A percentile compares a stretch with the other conserved stretches of the same genome.
Conservation (phyloP, 1,140 invertebrate species). For the honey bee (Apis mellifera) region DNA sequence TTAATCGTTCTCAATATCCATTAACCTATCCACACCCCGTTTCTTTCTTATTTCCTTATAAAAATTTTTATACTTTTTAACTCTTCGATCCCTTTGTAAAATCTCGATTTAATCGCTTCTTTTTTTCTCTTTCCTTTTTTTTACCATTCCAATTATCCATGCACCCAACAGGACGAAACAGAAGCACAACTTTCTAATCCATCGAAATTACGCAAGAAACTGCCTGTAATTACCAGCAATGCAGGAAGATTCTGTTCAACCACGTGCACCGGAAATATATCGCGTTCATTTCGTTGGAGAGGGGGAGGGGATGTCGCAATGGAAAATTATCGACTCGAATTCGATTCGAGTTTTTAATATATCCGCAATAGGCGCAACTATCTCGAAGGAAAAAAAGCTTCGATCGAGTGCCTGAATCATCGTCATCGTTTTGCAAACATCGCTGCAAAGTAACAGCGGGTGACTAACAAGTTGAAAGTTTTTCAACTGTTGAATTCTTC, state of each 20-base stretch:
- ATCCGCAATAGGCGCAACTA: background rate
- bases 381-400: background rate
- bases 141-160: constrained; percentile 22
- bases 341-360: too few relatives aligned
- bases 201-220: constrained; percentile 34
- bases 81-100: too few relatives aligned
- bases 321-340: background rate
- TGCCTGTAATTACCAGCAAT: constrained; percentile 7
- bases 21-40: too few relatives aligned
- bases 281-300: background rate
- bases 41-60: too few relatives aligned
- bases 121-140: background rate
- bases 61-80: too few relatives aligned
- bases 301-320: background rate
- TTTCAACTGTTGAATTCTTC: too few relatives aligned
- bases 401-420: constrained; percentile 3
- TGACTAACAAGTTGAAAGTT: too few relatives aligned
- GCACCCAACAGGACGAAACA: constrained; percentile 20
- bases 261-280: background rate
- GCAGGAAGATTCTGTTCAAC: background rate
- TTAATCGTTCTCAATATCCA: too few relatives aligned
- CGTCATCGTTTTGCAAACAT: constrained; percentile 26
- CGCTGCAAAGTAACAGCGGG: background rate
- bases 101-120: too few relatives aligned
- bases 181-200: constrained; percentile 24